These are phyloP conservation scores for Apis florea DNA, from an alignment of 1,140 invertebrate species.

Conservation along the genomic window DNA sequence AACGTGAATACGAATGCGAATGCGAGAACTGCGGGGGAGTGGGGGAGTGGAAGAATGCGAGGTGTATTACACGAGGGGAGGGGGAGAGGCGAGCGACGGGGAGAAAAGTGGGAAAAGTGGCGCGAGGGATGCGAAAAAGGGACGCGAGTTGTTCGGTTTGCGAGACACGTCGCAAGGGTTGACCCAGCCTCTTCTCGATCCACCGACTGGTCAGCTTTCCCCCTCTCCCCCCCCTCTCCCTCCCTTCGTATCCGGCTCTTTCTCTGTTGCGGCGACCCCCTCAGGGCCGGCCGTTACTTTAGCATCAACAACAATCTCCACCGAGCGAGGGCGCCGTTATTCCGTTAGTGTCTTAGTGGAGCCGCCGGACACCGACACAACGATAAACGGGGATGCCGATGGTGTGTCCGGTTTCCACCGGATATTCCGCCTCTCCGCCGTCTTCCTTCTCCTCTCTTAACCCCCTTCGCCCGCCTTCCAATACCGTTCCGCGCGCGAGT, in stretches of 20 bases:
- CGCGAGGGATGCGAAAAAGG: conserved; percentile 15
- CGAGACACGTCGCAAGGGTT: conserved; percentile 78
- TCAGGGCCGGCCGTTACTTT: conserved; percentile 76
- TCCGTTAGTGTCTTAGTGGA: conserved; percentile 78
- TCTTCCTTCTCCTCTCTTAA: conserved; percentile 20
- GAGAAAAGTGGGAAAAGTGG: conserved; percentile 43
- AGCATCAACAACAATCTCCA: conserved; percentile 80
- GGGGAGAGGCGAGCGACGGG: conserved; percentile 14
- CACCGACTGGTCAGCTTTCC: conserved; percentile 55
- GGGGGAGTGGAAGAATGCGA: too few species aligned
- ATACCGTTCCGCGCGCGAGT: conserved; percentile 10
- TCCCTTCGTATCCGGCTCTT: conserved; percentile 43
- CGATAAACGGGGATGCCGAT: conserved; percentile 68
- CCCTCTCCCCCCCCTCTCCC: conserved; percentile 41
- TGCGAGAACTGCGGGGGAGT: neutral
- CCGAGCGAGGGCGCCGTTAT: conserved; percentile 72
- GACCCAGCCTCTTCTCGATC: conserved; percentile 63
- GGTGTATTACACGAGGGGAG: neutral
- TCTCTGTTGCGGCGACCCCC: conserved; percentile 60
- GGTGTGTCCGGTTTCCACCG: conserved; percentile 58
- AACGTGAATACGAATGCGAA: conserved; percentile 34
- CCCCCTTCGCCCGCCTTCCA: neutral
- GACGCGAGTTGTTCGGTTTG: conserved; percentile 75
- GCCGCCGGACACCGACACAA: conserved; percentile 60
- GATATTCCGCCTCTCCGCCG: conserved; percentile 53